Conservation (phyloP, 35 echinoderm and acorn worm species). For the Apostichopus japonicus region DNA sequence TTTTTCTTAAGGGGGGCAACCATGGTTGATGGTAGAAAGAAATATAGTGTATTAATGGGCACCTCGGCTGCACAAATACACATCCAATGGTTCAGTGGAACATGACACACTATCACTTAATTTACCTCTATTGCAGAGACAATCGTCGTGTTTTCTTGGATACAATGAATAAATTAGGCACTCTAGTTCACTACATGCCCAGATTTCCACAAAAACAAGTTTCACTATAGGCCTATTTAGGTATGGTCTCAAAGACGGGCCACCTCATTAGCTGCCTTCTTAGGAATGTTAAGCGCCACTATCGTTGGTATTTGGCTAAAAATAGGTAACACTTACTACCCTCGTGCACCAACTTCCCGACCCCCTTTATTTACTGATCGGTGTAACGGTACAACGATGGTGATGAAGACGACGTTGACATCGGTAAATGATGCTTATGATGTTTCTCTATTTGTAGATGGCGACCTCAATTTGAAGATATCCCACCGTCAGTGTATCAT, state of each 20-base stretch:
- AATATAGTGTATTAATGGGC: too few species aligned
- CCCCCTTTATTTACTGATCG: not conserved
- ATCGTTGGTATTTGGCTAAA: conserved; percentile 1
- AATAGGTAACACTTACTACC: not conserved
- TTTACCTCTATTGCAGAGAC: too few species aligned
- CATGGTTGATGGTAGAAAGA: too few species aligned
- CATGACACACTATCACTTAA: too few species aligned
- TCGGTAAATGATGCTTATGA: not conserved
- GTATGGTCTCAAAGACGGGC: not conserved
- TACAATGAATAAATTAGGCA: too few species aligned
- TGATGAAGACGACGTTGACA: not conserved
- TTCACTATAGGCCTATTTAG: too few species aligned
- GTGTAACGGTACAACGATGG: not conserved
- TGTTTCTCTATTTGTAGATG: not conserved
- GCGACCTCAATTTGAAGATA: not conserved
- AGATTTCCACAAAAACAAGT: too few species aligned
- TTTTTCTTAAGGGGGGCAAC: too few species aligned
- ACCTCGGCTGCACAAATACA: too few species aligned
- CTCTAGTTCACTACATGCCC: too few species aligned
- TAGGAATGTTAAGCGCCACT: not conserved
- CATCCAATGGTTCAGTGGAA: too few species aligned
- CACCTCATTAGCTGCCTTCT: not conserved
- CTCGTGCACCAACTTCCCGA: not conserved
- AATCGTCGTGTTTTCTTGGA: too few species aligned
- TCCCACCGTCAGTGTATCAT: not conserved